A percentile compares a stretch with the other conserved stretches of the same genome.
Conservation (phyloP, 2,113 vertebrate species). For the Jaculus jaculus region DNA sequence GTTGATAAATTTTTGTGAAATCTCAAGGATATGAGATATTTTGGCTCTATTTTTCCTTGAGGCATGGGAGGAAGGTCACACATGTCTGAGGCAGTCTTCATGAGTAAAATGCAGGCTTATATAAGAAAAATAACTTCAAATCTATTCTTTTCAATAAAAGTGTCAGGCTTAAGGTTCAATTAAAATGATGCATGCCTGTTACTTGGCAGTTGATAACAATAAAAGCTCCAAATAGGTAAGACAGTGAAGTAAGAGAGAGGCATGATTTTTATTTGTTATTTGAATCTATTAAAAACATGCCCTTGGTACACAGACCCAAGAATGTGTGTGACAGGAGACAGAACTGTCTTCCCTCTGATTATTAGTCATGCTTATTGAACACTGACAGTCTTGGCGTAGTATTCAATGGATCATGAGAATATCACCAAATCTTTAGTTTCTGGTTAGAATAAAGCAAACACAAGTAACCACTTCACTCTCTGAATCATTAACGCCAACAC, state of each 20-base stretch:
- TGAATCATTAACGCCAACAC: neutral
- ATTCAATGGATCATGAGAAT: neutral
- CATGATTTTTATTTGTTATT: conserved; percentile 14
- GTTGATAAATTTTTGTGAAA: conserved; percentile 63
- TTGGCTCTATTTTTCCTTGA: conserved; percentile 33
- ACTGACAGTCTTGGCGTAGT: neutral
- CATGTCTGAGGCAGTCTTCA: neutral
- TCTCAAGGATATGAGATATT: conserved; percentile 12
- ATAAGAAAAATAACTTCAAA: conserved; percentile 54
- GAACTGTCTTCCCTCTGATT: neutral
- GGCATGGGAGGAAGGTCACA: neutral
- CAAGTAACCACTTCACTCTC: neutral
- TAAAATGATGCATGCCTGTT: conserved; percentile 65
- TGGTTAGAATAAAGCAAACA: neutral
- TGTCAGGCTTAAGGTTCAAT: conserved; percentile 56
- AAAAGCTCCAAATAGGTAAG: conserved; percentile 58
- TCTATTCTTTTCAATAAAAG: conserved; percentile 60
- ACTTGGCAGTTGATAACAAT: conserved; percentile 30
- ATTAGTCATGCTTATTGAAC: conserved; percentile 11
- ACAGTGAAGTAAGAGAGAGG: conserved; percentile 19
- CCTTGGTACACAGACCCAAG: neutral
- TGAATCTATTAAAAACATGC: conserved; percentile 36
- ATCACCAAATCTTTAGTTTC: neutral
- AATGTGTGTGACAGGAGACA: neutral
- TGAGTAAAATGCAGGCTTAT: neutral